These are phyloP conservation scores for Dryomyza anilis DNA, from an alignment of 2,888 invertebrate genomes.

Conservation along the genomic window DNA sequence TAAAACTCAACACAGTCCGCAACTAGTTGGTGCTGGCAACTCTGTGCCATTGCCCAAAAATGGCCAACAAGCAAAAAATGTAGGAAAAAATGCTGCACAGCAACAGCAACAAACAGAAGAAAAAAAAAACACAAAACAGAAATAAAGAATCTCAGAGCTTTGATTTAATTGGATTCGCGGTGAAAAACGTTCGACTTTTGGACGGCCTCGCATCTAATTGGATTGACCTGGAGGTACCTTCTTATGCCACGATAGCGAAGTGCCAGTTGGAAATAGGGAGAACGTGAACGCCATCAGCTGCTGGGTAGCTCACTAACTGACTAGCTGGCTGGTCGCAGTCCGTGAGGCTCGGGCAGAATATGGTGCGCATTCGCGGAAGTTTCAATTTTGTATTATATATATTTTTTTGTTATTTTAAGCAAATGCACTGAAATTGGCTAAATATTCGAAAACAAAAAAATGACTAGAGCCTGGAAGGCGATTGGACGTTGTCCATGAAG, in stretches of 20 bases:
- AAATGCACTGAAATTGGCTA: background rate
- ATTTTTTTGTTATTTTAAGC: slow-evolving; percentile 5
- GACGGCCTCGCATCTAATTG: slow-evolving; percentile 42
- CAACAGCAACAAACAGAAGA: slow-evolving; percentile 22
- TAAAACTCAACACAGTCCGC: slow-evolving; percentile 26
- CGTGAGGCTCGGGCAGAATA: background rate
- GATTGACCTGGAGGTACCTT: slow-evolving; percentile 37
- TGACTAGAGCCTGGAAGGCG: background rate
- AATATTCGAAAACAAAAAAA: background rate
- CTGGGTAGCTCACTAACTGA: slow-evolving; percentile 4
- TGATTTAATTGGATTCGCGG: slow-evolving; percentile 51
- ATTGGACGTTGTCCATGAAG: background rate
- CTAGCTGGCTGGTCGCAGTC: no score
- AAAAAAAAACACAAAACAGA: slow-evolving; percentile 4
- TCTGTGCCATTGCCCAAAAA: slow-evolving; percentile 44
- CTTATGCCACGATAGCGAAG: no score
- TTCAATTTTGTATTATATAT: slow-evolving; percentile 23
- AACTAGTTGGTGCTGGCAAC: slow-evolving; percentile 1
- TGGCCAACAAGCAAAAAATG: slow-evolving; percentile 46
- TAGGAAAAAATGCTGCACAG: slow-evolving; percentile 34
- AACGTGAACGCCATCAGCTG: slow-evolving; percentile 24
- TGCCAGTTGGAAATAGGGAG: no score
- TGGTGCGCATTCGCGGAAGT: slow-evolving; percentile 25
- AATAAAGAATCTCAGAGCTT: slow-evolving; percentile 9
- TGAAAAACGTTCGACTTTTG: slow-evolving; percentile 29